Conservation (phyloP, 1,140 invertebrate species). For the Mizuhopecten yessoensis region DNA sequence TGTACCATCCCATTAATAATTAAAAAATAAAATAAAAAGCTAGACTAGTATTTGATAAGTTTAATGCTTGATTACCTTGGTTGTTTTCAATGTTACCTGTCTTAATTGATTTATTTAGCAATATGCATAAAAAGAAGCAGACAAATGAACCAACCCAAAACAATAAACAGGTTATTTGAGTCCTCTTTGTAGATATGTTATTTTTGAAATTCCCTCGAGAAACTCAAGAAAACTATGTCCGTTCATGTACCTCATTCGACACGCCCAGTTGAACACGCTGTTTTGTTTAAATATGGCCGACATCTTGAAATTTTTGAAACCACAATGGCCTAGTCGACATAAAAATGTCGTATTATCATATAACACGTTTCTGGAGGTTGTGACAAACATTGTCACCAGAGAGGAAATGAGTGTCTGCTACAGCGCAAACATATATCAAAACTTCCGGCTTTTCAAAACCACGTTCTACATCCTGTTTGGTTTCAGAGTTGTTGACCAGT, state of each 20-base stretch:
- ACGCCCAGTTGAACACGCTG: slow-evolving; percentile 40
- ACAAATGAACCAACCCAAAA: too few species aligned
- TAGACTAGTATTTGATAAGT: too few species aligned
- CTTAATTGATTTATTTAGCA: too few species aligned
- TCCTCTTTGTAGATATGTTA: too few species aligned
- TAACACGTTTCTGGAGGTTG: neutral
- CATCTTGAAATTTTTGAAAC: slow-evolving; percentile 53
- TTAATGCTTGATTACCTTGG: too few species aligned
- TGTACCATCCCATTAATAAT: too few species aligned
- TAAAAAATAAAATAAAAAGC: too few species aligned
- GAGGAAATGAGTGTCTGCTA: slow-evolving; percentile 81
- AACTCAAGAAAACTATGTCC: too few species aligned
- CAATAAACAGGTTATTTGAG: too few species aligned
- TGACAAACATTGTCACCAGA: slow-evolving; percentile 59
- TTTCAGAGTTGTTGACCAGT: slow-evolving; percentile 41
- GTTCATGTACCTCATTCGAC: slow-evolving; percentile 43
- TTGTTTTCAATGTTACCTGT: too few species aligned
- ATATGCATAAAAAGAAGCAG: too few species aligned
- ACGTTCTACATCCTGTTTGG: slow-evolving; percentile 81
- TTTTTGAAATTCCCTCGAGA: too few species aligned
- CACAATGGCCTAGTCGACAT: neutral
- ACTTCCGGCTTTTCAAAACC: slow-evolving; percentile 79
- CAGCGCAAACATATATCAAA: slow-evolving; percentile 78
- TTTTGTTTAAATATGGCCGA: slow-evolving; percentile 45
- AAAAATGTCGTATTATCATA: neutral